phyloP scores from a whole-genome alignment of 2,888 invertebrate species.

The Limnephilus rhombicus region DNA sequence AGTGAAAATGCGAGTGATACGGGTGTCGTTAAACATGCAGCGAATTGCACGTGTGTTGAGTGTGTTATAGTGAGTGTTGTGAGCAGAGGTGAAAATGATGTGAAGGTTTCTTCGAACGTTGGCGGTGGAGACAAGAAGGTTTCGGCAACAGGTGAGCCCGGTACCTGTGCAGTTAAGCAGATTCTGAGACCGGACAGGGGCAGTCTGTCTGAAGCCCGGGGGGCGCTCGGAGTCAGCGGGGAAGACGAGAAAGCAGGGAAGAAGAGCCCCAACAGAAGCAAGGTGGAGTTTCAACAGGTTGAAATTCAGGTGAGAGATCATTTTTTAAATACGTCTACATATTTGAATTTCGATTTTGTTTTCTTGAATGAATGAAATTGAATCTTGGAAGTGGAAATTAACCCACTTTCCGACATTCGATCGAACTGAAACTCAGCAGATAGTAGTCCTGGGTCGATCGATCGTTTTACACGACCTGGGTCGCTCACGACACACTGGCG shows the following conservation, averaged over 20 bases:
- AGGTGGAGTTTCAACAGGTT: conserved; percentile 72
- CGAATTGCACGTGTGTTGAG: background rate
- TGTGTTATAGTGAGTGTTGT: background rate
- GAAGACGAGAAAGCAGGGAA: conserved; percentile 5
- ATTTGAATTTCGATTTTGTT: background rate
- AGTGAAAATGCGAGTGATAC: background rate
- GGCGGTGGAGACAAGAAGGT: conserved; percentile 11
- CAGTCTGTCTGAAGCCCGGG: conserved; percentile 46
- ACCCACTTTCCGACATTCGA: too few species aligned
- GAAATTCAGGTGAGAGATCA: conserved; percentile 74
- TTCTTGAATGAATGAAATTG: too few species aligned
- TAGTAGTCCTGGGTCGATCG: too few species aligned
- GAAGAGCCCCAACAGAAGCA: conserved; percentile 53
- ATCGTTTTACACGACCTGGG: too few species aligned
- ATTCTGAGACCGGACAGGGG: conserved; percentile 14
- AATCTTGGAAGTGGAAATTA: too few species aligned
- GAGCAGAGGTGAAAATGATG: background rate
- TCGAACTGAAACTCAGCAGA: too few species aligned
- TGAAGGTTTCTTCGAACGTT: background rate
- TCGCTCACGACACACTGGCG: too few species aligned
- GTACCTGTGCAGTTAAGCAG: background rate
- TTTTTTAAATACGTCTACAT: background rate
- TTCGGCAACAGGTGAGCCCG: background rate
- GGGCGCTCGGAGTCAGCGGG: conserved; percentile 53
- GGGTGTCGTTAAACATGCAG: background rate